phyloP scores from a whole-genome alignment of 2,797 vertebrate species.

The Etheostoma nigrum region DNA sequence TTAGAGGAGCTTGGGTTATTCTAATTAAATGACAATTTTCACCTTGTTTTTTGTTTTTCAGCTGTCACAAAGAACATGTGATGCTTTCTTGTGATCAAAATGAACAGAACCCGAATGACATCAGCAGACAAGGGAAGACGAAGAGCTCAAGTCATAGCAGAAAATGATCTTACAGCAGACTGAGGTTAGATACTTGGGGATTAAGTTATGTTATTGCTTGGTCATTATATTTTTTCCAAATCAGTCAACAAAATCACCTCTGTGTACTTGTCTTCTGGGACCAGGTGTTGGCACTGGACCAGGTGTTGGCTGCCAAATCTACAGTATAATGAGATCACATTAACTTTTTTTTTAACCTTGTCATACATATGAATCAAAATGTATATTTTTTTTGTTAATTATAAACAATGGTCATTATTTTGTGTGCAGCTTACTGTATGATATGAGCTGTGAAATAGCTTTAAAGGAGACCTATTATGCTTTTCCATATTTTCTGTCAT shows the following conservation, averaged over 20 bases:
- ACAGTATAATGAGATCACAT: background rate
- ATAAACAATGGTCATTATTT: background rate
- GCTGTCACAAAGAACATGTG: conserved; percentile 12
- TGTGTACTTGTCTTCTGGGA: background rate
- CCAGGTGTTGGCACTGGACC: background rate
- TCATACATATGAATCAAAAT: background rate
- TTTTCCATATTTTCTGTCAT: too few species aligned
- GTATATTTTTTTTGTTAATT: background rate
- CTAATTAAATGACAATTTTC: background rate
- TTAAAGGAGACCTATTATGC: background rate
- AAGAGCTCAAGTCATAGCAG: background rate
- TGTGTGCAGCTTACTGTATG: background rate
- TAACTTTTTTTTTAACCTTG: background rate
- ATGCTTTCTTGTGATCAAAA: conserved; percentile 47
- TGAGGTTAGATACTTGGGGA: background rate
- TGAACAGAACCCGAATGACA: background rate
- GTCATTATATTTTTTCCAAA: too few species aligned
- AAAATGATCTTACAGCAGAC: too few species aligned
- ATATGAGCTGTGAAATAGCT: background rate
- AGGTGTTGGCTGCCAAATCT: too few species aligned
- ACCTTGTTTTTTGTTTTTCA: conserved; percentile 32
- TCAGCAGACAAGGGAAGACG: background rate
- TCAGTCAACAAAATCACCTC: background rate
- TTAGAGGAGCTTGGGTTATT: background rate
- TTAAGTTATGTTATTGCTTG: background rate